Conservation (phyloP, 2,797 vertebrate genomes). For the Arremon brunneinucha region DNA sequence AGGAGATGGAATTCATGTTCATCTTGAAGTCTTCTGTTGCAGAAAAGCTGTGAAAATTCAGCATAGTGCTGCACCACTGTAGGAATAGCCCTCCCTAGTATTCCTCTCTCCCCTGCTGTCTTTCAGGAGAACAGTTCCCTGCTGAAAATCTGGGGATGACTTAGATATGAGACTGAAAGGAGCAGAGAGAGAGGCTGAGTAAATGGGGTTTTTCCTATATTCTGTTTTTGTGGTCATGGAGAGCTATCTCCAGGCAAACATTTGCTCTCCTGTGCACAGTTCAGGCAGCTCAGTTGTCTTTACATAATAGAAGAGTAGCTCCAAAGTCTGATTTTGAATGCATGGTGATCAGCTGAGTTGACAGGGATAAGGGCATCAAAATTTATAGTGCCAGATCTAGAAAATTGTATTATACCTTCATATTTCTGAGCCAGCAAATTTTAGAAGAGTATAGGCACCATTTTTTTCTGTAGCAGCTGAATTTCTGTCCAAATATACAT, state of each 20-base stretch:
- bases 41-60: neutral
- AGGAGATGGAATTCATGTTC: neutral
- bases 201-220: neutral
- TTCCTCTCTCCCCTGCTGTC: neutral
- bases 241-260: neutral
- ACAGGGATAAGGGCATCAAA: neutral
- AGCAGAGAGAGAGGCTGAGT: neutral
- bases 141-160: neutral
- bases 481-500: neutral
- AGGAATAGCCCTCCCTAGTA: neutral
- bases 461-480: neutral
- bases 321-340: neutral
- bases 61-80: neutral
- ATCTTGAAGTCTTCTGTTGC: neutral
- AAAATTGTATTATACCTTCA: neutral
- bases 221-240: neutral
- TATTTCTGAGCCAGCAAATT: neutral
- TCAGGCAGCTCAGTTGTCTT: neutral
- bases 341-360: neutral
- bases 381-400: conserved; percentile 1
- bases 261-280: neutral
- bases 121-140: neutral
- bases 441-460: neutral
- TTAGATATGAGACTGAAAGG: neutral
- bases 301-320: neutral